Conservation (phyloP, 2,113 vertebrate species). For the Hydrolagus affinis region DNA sequence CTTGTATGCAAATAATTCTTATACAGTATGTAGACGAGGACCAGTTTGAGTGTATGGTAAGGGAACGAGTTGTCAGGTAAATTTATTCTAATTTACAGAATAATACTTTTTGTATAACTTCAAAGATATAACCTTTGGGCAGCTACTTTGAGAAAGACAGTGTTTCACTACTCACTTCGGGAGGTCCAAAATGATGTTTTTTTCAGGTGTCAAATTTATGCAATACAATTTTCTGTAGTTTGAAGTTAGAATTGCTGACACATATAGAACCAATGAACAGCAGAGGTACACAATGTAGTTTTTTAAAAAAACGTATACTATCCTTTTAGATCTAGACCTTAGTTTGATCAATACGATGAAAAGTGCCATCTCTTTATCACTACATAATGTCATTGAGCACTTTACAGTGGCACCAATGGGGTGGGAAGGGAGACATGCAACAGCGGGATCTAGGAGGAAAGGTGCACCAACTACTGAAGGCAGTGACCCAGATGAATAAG, state of each 20-base stretch:
- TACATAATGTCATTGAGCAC: too few relatives aligned
- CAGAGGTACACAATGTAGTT: background rate
- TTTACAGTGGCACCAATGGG: too few relatives aligned
- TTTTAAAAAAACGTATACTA: background rate
- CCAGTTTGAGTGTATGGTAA: background rate
- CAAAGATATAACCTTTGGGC: background rate
- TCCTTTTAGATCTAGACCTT: background rate
- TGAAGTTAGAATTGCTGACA: background rate
- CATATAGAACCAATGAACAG: background rate
- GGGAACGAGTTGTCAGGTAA: too few relatives aligned
- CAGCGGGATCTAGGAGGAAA: too few relatives aligned
- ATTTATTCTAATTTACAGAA: background rate
- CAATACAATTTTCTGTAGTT: background rate
- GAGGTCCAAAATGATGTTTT: background rate
- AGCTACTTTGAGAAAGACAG: background rate
- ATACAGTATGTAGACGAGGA: background rate
- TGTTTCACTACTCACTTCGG: background rate
- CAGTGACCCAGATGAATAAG: too few relatives aligned
- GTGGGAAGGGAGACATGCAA: too few relatives aligned
- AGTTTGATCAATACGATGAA: too few relatives aligned
- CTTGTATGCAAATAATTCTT: background rate
- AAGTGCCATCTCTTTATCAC: too few relatives aligned
- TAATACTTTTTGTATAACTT: background rate
- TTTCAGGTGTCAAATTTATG: background rate
- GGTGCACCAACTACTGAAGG: too few relatives aligned